Percentiles rank a stretch among this genome's conserved stretches.
Evolutionary conservation across 1,140 invertebrate species (phyloP).

Genomic region (Yoshiicerus persimilis): DNA sequence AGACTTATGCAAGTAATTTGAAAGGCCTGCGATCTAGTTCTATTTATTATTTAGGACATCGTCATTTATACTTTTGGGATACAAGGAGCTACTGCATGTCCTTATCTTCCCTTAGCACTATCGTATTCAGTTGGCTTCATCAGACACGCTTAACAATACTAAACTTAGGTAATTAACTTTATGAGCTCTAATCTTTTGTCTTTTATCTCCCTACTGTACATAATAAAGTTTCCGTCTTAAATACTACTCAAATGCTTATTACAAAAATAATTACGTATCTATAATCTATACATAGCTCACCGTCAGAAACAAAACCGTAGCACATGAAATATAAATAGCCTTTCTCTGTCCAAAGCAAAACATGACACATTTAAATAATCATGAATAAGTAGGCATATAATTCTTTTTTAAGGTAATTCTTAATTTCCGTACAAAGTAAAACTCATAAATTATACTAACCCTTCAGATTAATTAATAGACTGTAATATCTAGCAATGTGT

Average conservation of each 20-base stretch:
- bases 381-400: not conserved
- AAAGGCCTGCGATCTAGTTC: not conserved
- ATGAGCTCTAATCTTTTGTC: slow-evolving; percentile 5
- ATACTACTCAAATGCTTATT: not conserved
- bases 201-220: not conserved
- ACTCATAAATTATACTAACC: not conserved
- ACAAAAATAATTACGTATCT: not conserved
- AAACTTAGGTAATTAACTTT: not conserved
- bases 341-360: not conserved
- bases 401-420: not conserved
- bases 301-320: not conserved
- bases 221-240: not conserved
- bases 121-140: not conserved
- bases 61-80: not conserved
- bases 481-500: not conserved
- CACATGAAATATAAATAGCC: not conserved
- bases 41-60: not conserved
- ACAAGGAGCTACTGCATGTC: not conserved
- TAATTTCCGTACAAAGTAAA: not conserved
- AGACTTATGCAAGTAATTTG: not conserved
- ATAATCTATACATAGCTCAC: not conserved
- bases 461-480: not conserved
- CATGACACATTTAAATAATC: not conserved
- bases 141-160: not conserved
- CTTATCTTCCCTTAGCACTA: not conserved